Percentiles rank a stretch among this genome's conserved stretches.
Conservation (phyloP, 2,113 vertebrate genomes). For the Cariama cristata region DNA sequence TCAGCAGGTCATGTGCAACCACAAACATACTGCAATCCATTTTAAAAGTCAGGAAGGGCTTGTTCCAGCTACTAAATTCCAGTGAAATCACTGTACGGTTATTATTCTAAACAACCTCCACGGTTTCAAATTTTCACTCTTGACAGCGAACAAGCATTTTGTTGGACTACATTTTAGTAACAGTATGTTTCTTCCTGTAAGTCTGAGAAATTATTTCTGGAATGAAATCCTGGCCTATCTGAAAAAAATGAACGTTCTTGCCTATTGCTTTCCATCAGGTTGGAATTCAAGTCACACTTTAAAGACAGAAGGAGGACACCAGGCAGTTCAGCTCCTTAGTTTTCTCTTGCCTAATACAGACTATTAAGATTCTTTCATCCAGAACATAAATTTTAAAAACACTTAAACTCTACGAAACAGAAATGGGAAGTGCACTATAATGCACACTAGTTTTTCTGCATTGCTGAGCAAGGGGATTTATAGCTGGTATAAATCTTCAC, state of each 20-base stretch:
- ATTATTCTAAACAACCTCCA: not conserved
- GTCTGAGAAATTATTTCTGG: not conserved
- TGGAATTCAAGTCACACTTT: not conserved
- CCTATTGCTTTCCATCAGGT: not conserved
- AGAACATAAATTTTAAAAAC: not conserved
- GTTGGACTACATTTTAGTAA: not conserved
- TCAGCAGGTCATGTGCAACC: not conserved
- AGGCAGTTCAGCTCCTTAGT: not conserved
- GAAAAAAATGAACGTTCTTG: not conserved
- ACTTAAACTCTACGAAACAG: not conserved
- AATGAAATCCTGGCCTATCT: not conserved
- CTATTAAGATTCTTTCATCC: not conserved
- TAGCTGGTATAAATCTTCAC: not conserved
- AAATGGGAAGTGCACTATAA: not conserved
- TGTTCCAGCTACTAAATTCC: not conserved
- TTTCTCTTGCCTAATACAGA: not conserved
- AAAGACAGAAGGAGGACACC: not conserved
- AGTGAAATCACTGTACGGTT: not conserved
- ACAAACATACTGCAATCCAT: not conserved
- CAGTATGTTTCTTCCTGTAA: not conserved
- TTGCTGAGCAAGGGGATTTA: slow-evolving; percentile 26
- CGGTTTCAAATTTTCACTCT: not conserved
- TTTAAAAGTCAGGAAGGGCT: not conserved
- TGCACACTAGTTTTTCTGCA: not conserved
- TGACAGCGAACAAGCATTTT: not conserved